These are phyloP conservation scores for Eriosoma lanigerum DNA, from an alignment of 1,140 invertebrate species.

Conservation along the genomic window DNA sequence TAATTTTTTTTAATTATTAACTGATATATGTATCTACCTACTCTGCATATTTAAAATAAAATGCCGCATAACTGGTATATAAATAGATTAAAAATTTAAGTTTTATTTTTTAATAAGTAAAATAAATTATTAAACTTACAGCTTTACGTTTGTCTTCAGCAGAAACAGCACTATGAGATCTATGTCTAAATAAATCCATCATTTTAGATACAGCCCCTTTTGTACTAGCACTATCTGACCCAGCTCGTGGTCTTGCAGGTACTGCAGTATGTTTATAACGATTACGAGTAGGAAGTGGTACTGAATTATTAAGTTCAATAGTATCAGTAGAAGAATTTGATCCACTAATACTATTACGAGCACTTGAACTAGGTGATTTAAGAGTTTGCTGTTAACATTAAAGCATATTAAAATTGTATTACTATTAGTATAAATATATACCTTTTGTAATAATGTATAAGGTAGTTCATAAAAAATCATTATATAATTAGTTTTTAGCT, in stretches of 20 bases:
- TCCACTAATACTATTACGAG: constrained; percentile 53
- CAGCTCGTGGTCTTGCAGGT: constrained; percentile 59
- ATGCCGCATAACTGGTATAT: not conserved
- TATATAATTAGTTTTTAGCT: not conserved
- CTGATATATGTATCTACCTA: no score
- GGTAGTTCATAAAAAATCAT: not conserved
- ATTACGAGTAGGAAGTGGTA: constrained; percentile 40
- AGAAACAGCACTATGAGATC: constrained; percentile 71
- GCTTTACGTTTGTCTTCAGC: constrained; percentile 74
- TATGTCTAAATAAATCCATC: constrained; percentile 83
- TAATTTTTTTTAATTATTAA: no score
- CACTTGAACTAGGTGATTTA: constrained; percentile 56
- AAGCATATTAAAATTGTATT: not conserved
- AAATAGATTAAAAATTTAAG: not conserved
- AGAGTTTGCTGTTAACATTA: constrained; percentile 58
- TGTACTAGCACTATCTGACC: constrained; percentile 59
- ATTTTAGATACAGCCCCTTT: constrained; percentile 80
- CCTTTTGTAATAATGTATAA: not conserved
- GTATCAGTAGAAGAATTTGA: constrained; percentile 53
- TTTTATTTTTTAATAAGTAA: no score
- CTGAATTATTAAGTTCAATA: constrained; percentile 29
- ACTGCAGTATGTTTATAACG: constrained; percentile 45
- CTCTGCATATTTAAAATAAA: no score
- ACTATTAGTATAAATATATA: no score
- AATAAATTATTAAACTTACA: constrained; percentile 63